A percentile compares a stretch with the other conserved stretches of the same genome.
Conservation (phyloP, 2,888 invertebrate genomes). For the Orthosia incerta region DNA sequence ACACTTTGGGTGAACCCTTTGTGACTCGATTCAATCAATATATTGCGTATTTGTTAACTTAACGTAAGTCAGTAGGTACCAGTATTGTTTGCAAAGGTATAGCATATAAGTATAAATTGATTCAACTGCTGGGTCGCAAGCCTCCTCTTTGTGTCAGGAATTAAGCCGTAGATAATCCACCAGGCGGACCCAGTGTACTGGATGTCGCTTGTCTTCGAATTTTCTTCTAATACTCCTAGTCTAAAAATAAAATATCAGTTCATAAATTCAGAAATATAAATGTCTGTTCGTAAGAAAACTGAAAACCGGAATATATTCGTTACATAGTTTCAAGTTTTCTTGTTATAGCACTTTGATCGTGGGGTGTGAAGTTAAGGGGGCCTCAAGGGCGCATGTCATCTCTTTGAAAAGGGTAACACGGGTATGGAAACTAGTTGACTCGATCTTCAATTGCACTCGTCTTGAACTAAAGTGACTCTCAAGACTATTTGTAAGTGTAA, state of each 20-base stretch:
- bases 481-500: slow-evolving; percentile 59
- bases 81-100: too few species aligned
- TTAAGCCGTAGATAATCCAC: too few species aligned
- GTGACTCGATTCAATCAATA: slow-evolving; percentile 6
- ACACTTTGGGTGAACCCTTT: slow-evolving; percentile 10
- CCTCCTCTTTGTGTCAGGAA: too few species aligned
- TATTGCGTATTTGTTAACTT: too few species aligned
- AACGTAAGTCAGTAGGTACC: too few species aligned
- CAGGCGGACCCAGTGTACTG: too few species aligned
- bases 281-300: not conserved
- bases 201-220: too few species aligned
- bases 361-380: slow-evolving; percentile 27
- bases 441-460: slow-evolving; percentile 62
- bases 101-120: too few species aligned
- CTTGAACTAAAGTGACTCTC: slow-evolving; percentile 58
- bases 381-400: slow-evolving; percentile 51
- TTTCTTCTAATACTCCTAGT: not conserved
- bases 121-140: too few species aligned
- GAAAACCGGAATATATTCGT: slow-evolving; percentile 11
- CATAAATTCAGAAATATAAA: not conserved
- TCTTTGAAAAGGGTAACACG: slow-evolving; percentile 55
- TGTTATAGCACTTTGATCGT: slow-evolving; percentile 49
- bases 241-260: slow-evolving; percentile 1
- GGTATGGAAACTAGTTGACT: slow-evolving; percentile 56
- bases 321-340: slow-evolving; percentile 37